Percentiles rank a stretch among this genome's conserved stretches.
Evolutionary conservation across 2,113 vertebrate species (phyloP).

Genomic region (Cryptomyrus ogoouensis): DNA sequence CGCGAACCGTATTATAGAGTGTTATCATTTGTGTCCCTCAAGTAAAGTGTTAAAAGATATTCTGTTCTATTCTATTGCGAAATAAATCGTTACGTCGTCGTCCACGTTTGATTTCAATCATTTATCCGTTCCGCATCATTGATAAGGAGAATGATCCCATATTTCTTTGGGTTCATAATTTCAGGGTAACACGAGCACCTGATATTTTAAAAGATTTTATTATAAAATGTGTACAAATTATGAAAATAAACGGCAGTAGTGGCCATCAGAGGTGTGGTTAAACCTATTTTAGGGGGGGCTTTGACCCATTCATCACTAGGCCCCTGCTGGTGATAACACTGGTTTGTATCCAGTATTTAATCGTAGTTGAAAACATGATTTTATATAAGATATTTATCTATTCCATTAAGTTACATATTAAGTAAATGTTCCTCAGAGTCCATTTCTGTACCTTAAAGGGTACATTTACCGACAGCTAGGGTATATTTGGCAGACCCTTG

Average conservation of each 20-base stretch:
- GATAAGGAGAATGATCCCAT: not conserved
- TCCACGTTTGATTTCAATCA: not conserved
- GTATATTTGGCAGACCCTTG: too few species aligned
- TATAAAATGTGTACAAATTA: not conserved
- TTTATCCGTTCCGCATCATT: not conserved
- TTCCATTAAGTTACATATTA: not conserved
- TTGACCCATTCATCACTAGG: not conserved
- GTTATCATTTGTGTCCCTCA: not conserved
- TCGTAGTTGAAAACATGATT: not conserved
- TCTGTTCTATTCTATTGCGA: not conserved
- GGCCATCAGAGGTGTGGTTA: not conserved
- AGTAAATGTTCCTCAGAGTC: too few species aligned
- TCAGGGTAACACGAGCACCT: not conserved
- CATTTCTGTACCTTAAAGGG: too few species aligned
- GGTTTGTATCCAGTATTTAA: not conserved
- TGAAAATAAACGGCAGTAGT: not conserved
- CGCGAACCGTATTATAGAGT: not conserved
- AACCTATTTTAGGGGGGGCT: too few species aligned
- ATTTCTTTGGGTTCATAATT: not conserved
- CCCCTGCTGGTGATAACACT: too few species aligned
- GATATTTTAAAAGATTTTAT: not conserved
- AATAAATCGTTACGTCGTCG: not conserved
- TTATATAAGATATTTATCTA: not conserved
- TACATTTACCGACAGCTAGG: too few species aligned
- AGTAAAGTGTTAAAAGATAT: not conserved